A percentile compares a stretch with the other conserved stretches of the same genome.
phyloP scores from a whole-genome alignment of 2,113 vertebrate species.

The Nesogale talazaci region DNA sequence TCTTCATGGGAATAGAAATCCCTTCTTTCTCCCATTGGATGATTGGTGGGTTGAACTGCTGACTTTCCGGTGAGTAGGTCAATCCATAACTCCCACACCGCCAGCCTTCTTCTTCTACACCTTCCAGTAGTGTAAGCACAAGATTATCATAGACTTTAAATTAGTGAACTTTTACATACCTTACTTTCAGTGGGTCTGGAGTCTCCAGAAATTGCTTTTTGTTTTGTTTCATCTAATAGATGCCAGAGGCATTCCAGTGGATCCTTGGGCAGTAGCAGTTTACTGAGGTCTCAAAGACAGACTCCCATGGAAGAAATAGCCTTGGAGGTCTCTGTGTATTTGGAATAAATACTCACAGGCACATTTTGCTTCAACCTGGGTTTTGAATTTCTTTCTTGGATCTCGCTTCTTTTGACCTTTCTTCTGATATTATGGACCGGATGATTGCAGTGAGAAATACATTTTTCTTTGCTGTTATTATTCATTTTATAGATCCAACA shows the following conservation, averaged over 20 bases:
- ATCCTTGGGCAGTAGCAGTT: no score
- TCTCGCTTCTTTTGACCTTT: not conserved
- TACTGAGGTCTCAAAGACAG: no score
- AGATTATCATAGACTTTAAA: not conserved
- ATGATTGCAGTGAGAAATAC: no score
- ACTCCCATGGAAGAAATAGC: not conserved
- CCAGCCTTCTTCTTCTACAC: no score
- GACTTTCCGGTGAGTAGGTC: no score
- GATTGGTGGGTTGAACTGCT: no score
- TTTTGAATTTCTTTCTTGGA: not conserved
- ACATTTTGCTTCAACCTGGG: not conserved
- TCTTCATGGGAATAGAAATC: no score
- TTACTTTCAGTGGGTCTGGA: not conserved
- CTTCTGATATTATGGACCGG: no score
- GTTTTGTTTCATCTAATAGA: not conserved
- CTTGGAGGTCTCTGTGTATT: not conserved
- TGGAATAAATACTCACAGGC: not conserved
- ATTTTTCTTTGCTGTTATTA: no score
- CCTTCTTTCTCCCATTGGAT: no score
- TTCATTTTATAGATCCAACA: no score
- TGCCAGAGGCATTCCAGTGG: not conserved
- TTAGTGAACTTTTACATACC: not conserved
- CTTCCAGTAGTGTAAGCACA: not conserved
- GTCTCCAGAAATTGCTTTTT: not conserved
- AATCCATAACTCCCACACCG: not conserved